These are phyloP conservation scores for Phalera bucephala DNA, from an alignment of 2,888 invertebrate species.

Conservation along the genomic window DNA sequence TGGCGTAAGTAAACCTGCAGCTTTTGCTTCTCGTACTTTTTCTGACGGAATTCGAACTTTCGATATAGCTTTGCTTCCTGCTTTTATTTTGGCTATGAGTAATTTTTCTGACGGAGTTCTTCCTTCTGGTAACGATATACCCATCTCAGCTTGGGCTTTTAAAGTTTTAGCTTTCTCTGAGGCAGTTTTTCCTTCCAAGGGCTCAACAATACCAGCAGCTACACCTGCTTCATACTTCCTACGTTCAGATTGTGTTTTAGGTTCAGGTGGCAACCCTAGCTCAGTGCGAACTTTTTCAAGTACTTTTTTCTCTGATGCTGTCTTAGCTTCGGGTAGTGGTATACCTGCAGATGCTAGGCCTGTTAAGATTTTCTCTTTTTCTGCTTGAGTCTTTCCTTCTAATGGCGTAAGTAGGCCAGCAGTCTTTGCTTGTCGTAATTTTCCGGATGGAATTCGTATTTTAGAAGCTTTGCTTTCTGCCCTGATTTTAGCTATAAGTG, in stretches of 20 bases:
- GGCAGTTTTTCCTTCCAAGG: constrained; percentile 29
- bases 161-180: constrained; percentile 33
- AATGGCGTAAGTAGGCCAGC: constrained; percentile 4
- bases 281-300: constrained; percentile 9
- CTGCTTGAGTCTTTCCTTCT: constrained; percentile 9
- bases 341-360: constrained; percentile 20
- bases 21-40: constrained; percentile 29
- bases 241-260: background rate
- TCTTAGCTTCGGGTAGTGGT: constrained; percentile 6
- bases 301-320: constrained; percentile 8
- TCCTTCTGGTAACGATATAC: constrained; percentile 33
- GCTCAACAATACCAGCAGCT: constrained; percentile 28
- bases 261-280: constrained; percentile 8
- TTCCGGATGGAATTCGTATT: constrained; percentile 9
- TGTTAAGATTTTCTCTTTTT: constrained; percentile 20
- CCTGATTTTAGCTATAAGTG: constrained; percentile 14
- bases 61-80: too few relatives aligned
- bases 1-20: constrained; percentile 9
- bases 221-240: constrained; percentile 15
- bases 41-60: constrained; percentile 13
- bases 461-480: background rate
- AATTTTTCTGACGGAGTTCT: constrained; percentile 35
- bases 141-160: constrained; percentile 18
- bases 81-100: constrained; percentile 12
- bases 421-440: constrained; percentile 29